A percentile compares a stretch with the other conserved stretches of the same genome.
Conservation (phyloP, 2,113 vertebrate genomes). For the Ascaphus truei region DNA sequence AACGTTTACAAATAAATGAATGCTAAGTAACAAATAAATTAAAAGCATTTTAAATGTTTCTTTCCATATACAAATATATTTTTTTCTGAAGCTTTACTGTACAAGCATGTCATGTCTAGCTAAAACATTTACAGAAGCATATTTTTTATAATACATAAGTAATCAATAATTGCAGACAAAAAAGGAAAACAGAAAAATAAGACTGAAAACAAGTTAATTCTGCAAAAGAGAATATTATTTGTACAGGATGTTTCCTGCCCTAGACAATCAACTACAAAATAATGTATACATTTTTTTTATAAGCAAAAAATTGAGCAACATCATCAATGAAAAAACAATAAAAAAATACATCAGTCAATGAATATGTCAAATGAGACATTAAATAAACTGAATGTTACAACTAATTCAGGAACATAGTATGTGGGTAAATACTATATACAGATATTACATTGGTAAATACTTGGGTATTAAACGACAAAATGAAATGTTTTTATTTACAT, state of each 20-base stretch:
- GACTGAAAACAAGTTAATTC: not conserved
- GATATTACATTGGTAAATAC: not conserved
- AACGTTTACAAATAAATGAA: constrained; percentile 48
- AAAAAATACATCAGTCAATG: not conserved
- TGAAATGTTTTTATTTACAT: not conserved
- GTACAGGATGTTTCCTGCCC: not conserved
- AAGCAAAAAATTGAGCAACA: not conserved
- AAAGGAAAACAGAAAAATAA: not conserved
- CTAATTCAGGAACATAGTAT: not conserved
- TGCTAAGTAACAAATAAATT: constrained; percentile 83
- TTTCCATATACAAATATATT: constrained; percentile 85
- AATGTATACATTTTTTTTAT: not conserved
- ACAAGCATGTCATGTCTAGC: constrained; percentile 66
- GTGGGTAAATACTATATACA: not conserved
- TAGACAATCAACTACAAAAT: not conserved
- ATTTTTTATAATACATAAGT: constrained; percentile 33
- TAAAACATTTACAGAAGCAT: constrained; percentile 61
- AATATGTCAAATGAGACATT: not conserved
- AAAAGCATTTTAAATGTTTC: constrained; percentile 71
- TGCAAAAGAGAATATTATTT: not conserved
- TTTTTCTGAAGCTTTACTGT: constrained; percentile 68
- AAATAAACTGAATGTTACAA: not conserved
- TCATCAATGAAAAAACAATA: no score
- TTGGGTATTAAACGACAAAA: not conserved
- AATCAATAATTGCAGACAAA: not conserved